Percentiles rank a stretch among this genome's conserved stretches.
These are phyloP conservation scores for Lapara coniferarum DNA, from an alignment of 2,888 invertebrate species.

Conservation along the genomic window DNA sequence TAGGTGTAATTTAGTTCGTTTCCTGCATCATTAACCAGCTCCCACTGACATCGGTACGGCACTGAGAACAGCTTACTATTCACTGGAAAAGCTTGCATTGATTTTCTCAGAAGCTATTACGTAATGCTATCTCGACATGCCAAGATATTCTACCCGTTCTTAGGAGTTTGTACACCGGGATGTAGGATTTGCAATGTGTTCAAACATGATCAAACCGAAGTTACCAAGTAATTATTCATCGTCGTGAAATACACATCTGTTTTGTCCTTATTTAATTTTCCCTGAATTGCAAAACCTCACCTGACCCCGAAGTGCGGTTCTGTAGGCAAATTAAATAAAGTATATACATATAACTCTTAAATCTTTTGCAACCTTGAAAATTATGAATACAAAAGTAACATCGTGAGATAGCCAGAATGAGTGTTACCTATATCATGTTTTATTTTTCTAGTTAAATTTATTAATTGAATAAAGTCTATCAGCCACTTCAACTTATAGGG, in stretches of 20 bases:
- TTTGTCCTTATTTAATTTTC: too few species aligned
- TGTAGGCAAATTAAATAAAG: neutral
- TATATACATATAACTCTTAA: neutral
- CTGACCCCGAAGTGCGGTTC: too few species aligned
- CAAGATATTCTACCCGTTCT: slow-evolving; percentile 30
- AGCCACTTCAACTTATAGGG: too few species aligned
- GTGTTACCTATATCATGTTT: too few species aligned
- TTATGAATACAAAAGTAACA: too few species aligned
- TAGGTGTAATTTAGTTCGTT: neutral
- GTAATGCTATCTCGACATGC: slow-evolving; percentile 41
- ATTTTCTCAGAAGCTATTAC: slow-evolving; percentile 41
- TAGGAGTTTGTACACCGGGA: neutral
- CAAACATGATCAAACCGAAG: neutral
- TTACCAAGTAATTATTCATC: too few species aligned
- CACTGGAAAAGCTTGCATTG: slow-evolving; percentile 32
- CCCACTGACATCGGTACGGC: neutral
- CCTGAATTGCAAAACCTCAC: too few species aligned
- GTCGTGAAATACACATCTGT: too few species aligned
- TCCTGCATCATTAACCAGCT: slow-evolving; percentile 15
- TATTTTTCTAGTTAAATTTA: too few species aligned
- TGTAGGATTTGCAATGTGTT: neutral
- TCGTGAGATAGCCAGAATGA: too few species aligned
- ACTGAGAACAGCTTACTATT: slow-evolving; percentile 3
- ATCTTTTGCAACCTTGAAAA: too few species aligned
- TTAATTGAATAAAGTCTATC: too few species aligned